phyloP scores from a whole-genome alignment of 2,113 vertebrate species.

The Clinocottus analis region DNA sequence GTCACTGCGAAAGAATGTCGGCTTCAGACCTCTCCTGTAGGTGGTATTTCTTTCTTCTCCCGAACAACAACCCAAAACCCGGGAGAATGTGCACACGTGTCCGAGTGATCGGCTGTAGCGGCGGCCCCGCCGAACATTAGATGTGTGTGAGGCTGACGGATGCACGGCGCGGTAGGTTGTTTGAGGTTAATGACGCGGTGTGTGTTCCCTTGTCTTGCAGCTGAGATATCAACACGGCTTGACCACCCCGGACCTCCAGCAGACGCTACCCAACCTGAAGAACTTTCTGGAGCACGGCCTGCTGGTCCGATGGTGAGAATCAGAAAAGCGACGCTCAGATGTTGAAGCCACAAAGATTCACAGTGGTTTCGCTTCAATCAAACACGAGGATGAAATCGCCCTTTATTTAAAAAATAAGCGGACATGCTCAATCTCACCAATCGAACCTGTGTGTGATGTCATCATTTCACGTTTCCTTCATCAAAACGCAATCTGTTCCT shows the following conservation, averaged over 20 bases:
- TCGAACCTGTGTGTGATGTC: background rate
- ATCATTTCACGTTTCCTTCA: background rate
- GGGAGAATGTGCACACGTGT: constrained; percentile 39
- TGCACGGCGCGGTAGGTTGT: constrained; percentile 25
- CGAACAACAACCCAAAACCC: constrained; percentile 40
- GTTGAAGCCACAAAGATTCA: background rate
- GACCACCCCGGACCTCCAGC: constrained; percentile 95
- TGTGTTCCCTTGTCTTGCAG: constrained; percentile 79
- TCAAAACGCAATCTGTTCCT: background rate
- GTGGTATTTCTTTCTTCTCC: constrained; percentile 59
- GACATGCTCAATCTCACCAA: background rate
- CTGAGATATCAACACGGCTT: constrained; percentile 96
- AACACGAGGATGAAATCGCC: background rate
- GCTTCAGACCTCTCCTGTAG: constrained; percentile 52
- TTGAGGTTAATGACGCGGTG: constrained; percentile 49
- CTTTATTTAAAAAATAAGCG: background rate
- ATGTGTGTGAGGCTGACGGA: constrained; percentile 3
- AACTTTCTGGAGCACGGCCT: constrained; percentile 96
- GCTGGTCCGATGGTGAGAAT: constrained; percentile 94
- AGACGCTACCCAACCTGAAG: constrained; percentile 98
- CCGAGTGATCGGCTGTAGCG: background rate
- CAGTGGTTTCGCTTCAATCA: background rate
- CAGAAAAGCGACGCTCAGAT: background rate
- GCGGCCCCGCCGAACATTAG: background rate
- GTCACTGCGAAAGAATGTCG: constrained; percentile 72